Percentiles rank a stretch among this genome's conserved stretches.
Conservation (phyloP, 2,888 invertebrate genomes). For the Ellobium chinense region DNA sequence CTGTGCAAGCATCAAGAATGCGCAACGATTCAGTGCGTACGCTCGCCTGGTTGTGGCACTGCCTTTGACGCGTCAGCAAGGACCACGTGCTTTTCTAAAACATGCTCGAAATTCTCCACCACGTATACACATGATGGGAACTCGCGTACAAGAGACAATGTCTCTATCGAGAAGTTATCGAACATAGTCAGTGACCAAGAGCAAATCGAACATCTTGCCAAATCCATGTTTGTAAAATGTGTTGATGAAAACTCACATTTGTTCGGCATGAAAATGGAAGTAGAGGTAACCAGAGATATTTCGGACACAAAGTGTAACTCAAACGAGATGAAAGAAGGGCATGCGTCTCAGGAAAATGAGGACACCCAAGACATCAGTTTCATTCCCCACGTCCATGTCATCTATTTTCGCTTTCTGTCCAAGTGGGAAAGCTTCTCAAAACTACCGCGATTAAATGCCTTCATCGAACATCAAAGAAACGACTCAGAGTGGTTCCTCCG, state of each 20-base stretch:
- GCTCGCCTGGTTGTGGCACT: neutral
- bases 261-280: neutral
- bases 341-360: neutral
- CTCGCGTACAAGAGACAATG: neutral
- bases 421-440: slow-evolving; percentile 32
- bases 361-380: neutral
- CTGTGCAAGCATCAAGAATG: slow-evolving; percentile 3
- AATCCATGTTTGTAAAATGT: neutral
- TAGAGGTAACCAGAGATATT: neutral
- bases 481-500: neutral
- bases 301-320: neutral
- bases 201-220: neutral
- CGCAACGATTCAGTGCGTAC: neutral
- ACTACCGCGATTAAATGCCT: neutral
- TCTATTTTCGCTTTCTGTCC: slow-evolving; percentile 32
- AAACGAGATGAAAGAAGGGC: too few species aligned
- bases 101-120: neutral
- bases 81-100: slow-evolving; percentile 2
- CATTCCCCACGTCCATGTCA: neutral
- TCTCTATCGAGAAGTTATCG: neutral
- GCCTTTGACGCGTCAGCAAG: neutral
- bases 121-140: neutral
- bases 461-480: slow-evolving; percentile 17
- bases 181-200: neutral
- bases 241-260: neutral